phyloP scores from a whole-genome alignment of 2,888 invertebrate genomes.

The Eumerus sabulonum region DNA sequence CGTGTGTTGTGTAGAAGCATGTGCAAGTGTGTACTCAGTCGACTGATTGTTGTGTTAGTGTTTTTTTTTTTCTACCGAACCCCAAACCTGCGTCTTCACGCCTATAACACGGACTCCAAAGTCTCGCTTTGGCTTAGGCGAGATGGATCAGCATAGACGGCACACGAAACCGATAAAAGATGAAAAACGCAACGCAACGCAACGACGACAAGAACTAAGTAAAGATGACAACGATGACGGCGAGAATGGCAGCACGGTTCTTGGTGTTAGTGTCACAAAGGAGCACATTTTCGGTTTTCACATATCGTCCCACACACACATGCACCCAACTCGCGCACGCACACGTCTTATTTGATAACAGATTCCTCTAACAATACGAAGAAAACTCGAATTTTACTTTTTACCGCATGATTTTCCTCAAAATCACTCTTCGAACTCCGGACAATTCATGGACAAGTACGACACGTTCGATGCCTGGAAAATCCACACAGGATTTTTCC shows the following conservation, averaged over 20 bases:
- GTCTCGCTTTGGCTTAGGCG: too few species aligned
- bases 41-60: neutral
- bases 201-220: neutral
- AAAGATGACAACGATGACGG: constrained; percentile 13
- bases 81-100: neutral
- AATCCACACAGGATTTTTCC: too few species aligned
- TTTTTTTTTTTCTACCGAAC: constrained; percentile 40
- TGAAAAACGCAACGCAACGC: constrained; percentile 27
- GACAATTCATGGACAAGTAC: too few species aligned
- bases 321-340: constrained; percentile 44
- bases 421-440: too few species aligned
- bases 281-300: constrained; percentile 58
- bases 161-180: constrained; percentile 18
- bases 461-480: too few species aligned
- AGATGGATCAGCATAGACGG: neutral
- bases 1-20: constrained; percentile 1
- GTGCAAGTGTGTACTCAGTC: constrained; percentile 23
- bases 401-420: too few species aligned
- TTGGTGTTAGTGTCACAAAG: constrained; percentile 63
- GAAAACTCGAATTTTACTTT: neutral
- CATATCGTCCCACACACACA: constrained; percentile 4
- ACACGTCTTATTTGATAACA: constrained; percentile 41
- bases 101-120: too few species aligned
- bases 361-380: neutral
- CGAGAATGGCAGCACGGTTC: constrained; percentile 17